phyloP scores from a whole-genome alignment of 2,797 vertebrate genomes.

The Leptoclinus maculatus region DNA sequence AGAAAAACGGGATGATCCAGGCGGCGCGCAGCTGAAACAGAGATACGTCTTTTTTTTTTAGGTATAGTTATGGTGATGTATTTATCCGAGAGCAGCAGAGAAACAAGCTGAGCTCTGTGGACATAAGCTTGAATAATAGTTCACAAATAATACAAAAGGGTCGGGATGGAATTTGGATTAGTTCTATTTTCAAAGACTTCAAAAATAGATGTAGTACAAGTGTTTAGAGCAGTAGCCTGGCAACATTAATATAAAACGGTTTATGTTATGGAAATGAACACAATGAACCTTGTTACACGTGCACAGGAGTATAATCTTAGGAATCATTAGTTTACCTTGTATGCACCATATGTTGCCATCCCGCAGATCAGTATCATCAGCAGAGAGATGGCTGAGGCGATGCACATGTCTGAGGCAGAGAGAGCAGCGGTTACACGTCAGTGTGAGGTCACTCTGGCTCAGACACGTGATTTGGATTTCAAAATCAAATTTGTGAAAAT shows the following conservation, averaged over 20 bases:
- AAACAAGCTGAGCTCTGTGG: constrained; percentile 5
- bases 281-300: no score
- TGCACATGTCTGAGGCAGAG: constrained; percentile 90
- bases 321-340: constrained; percentile 86
- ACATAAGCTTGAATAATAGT: constrained; percentile 24
- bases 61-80: not conserved
- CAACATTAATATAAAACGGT: not conserved
- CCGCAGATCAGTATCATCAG: constrained; percentile 98
- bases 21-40: constrained; percentile 89
- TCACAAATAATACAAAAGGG: constrained; percentile 7
- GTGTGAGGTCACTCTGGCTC: not conserved
- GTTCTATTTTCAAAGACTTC: not conserved
- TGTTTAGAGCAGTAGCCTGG: not conserved
- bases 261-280: not conserved
- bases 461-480: not conserved
- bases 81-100: constrained; percentile 13
- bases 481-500: constrained; percentile 17
- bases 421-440: not conserved
- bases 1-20: constrained; percentile 99
- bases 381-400: constrained; percentile 94
- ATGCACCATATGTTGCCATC: constrained; percentile 97
- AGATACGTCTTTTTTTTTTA: constrained; percentile 42
- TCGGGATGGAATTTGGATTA: not conserved
- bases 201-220: not conserved
- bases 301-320: not conserved